Evolutionary conservation across 2,888 invertebrate genomes (phyloP).

Genomic region (Dryococelus australis): DNA sequence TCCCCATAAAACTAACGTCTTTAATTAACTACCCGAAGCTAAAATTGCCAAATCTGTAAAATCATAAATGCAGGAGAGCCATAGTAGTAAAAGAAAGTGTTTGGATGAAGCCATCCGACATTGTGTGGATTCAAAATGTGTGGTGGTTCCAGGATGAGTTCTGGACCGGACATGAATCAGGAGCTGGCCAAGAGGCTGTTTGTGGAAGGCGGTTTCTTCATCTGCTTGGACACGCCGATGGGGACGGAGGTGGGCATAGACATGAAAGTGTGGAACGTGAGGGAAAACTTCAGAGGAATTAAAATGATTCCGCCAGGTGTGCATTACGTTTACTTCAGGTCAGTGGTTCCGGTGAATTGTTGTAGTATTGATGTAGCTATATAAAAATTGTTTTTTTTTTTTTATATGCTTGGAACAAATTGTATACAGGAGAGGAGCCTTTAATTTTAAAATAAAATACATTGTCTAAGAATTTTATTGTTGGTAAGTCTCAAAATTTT

Average conservation of each 20-base stretch:
- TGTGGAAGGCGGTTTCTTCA: conserved; percentile 80
- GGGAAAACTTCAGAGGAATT: conserved; percentile 90
- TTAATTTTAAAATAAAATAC: too few relatives aligned
- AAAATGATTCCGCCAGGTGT: conserved; percentile 99
- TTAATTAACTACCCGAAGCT: too few relatives aligned
- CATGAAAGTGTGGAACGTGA: conserved; percentile 87
- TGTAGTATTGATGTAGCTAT: background rate
- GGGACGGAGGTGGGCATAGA: conserved; percentile 98
- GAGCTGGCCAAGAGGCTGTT: conserved; percentile 78
- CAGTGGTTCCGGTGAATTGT: conserved; percentile 49
- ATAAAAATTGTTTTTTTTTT: background rate
- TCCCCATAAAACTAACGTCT: too few relatives aligned
- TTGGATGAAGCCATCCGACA: too few relatives aligned
- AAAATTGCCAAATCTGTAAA: too few relatives aligned
- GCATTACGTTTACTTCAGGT: conserved; percentile 91
- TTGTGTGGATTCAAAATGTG: too few relatives aligned
- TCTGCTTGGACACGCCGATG: conserved; percentile 85
- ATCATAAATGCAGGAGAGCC: too few relatives aligned
- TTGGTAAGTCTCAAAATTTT: too few relatives aligned
- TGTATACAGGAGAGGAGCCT: background rate
- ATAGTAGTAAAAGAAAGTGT: too few relatives aligned
- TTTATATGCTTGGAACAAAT: background rate
- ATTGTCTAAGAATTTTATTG: too few relatives aligned
- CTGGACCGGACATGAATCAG: conserved; percentile 69
- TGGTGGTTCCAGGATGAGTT: conserved; percentile 27